These are phyloP conservation scores for Xylota sylvarum DNA, from an alignment of 2,888 invertebrate species.

Conservation along the genomic window DNA sequence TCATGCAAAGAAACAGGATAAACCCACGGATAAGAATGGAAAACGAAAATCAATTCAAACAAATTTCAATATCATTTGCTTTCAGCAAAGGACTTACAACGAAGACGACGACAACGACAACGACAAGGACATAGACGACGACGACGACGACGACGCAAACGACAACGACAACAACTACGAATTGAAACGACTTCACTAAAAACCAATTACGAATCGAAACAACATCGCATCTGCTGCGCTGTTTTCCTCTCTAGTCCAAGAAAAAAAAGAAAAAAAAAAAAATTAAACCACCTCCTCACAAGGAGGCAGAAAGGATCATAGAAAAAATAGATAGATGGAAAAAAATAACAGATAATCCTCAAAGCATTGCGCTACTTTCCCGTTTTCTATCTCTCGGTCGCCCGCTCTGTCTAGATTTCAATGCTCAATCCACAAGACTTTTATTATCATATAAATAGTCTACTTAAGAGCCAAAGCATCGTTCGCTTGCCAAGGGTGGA, in stretches of 20 bases:
- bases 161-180: conserved; percentile 55
- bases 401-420: conserved; percentile 45
- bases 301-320: conserved; percentile 50
- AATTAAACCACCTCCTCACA: conserved; percentile 28
- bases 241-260: conserved; percentile 30
- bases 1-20: conserved; percentile 39
- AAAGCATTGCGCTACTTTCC: conserved; percentile 58
- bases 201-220: conserved; percentile 77
- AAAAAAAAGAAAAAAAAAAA: neutral
- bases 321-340: conserved; percentile 45
- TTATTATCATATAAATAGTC: conserved; percentile 77
- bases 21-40: conserved; percentile 61
- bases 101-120: conserved; percentile 18
- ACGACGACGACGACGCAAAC: conserved; percentile 60
- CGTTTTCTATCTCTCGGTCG: conserved; percentile 4
- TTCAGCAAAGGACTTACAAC: conserved; percentile 59
- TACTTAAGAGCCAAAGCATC: conserved; percentile 73
- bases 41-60: conserved; percentile 75
- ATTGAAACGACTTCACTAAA: conserved; percentile 76
- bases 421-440: conserved; percentile 74
- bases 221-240: conserved; percentile 64
- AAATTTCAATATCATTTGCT: conserved; percentile 76
- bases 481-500: conserved; percentile 56
- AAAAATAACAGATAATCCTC: conserved; percentile 72
- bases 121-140: conserved; percentile 62